Evolutionary conservation across 2,113 vertebrate species (phyloP).

Genomic region (Dicaeum eximium): DNA sequence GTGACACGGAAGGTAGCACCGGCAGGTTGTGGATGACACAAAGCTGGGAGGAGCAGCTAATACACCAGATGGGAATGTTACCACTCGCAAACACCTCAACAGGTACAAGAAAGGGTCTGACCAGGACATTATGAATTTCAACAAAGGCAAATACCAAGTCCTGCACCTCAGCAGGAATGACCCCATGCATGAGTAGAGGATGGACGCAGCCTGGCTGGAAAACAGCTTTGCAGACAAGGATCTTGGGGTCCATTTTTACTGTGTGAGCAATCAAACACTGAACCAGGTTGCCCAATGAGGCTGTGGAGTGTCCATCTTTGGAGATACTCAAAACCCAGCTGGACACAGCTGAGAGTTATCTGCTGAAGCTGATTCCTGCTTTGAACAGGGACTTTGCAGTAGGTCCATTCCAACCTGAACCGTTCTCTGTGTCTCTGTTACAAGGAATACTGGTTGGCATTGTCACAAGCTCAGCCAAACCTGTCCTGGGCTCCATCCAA

Average conservation of each 20-base stretch:
- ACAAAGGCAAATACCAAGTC: not conserved
- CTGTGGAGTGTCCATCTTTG: not conserved
- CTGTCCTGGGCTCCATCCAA: not conserved
- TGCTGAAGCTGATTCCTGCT: not conserved
- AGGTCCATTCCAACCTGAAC: not conserved
- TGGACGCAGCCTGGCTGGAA: not conserved
- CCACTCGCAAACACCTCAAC: not conserved
- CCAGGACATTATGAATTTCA: not conserved
- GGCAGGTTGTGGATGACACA: not conserved
- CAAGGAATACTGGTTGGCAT: not conserved
- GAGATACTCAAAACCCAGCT: not conserved
- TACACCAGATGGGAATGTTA: not conserved
- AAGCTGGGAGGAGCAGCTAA: not conserved
- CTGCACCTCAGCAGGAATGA: not conserved
- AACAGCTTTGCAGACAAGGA: not conserved
- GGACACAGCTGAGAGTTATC: not conserved
- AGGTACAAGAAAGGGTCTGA: not conserved
- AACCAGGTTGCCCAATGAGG: not conserved
- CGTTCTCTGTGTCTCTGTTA: not conserved
- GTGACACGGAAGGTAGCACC: not conserved
- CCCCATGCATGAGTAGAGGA: not conserved
- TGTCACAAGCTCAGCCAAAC: not conserved
- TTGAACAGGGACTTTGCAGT: not conserved
- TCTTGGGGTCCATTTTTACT: not conserved
- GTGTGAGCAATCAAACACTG: not conserved